Base-by-base conservation (phyloP, 2,113 vertebrate species). In the Crypturellus undulatus region DNA sequence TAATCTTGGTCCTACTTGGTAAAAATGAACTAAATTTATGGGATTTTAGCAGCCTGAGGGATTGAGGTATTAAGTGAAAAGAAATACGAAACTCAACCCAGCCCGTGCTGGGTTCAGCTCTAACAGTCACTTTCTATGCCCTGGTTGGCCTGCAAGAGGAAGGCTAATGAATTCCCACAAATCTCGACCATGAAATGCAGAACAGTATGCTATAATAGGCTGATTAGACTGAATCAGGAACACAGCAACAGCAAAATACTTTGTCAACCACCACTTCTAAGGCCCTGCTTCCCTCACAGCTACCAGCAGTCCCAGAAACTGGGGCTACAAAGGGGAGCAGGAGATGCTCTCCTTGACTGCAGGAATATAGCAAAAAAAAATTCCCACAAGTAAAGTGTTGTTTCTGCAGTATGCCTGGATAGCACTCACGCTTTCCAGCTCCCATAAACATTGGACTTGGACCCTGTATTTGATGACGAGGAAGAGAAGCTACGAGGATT, bases 211-310 rank as follows among this genome's bases (percentile, higher is more conserved):
- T 5, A 4, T 3, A 32, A 68, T 8, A 11, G 36, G 8, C 3
- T 42, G 25, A n/a, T 21, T 40, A 45, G 56, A 52, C 15, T 0
- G 0, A 60, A 5, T 7, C 5, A 62, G 38, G 26, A 64, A 62
- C 51, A 54, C 7, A 42, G 12, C 6, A 89, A 19, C 7, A 7
- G 32, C 7, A 45, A 67, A 62, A 19, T 25, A 40, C 21, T 32
- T 16, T 56, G 24, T 16, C 56, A 16, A 1, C 8, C 30, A 69
- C 47, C 17, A 10, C 12, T 26, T 38, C 47, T 52, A 30, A 38
- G 12, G 34, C 52, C 25, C 15, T 47, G 47, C 17, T 51, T 51
- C 32, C 54, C 54, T 58, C 54, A 58, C 9, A 32, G 54, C 28
- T 58, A 58, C 28, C 54, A 56, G 16, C 2, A 58, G 30, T 32